Percentiles rank a stretch among this genome's conserved stretches.
These are phyloP conservation scores for Phyllostomus hastatus DNA, from an alignment of 2,113 vertebrate genomes.

Conservation along the genomic window DNA sequence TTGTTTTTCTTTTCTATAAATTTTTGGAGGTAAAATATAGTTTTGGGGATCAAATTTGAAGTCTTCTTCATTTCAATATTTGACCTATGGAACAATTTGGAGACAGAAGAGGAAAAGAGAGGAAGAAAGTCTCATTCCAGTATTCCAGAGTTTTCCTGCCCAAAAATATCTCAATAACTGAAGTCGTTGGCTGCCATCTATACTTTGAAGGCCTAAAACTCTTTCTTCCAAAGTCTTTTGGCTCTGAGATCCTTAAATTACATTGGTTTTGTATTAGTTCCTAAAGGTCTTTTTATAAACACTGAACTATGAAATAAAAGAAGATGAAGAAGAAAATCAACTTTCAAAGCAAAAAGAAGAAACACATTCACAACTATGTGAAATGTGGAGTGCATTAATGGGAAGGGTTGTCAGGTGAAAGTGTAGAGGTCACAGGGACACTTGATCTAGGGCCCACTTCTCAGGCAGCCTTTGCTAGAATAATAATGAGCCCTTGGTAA, in stretches of 20 bases:
- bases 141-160: constrained; percentile 42
- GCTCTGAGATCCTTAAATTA: constrained; percentile 52
- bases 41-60: constrained; percentile 36
- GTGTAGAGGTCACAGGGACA: not conserved
- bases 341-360: constrained; percentile 39
- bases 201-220: constrained; percentile 26
- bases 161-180: constrained; percentile 56
- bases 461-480: not conserved
- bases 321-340: constrained; percentile 1
- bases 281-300: constrained; percentile 56
- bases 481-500: not conserved
- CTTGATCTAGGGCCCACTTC: not conserved
- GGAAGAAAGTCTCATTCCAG: not conserved
- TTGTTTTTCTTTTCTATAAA: constrained; percentile 50
- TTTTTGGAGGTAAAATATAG: constrained; percentile 58
- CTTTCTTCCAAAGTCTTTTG: constrained; percentile 56
- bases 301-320: constrained; percentile 50
- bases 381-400: not conserved
- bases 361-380: not conserved
- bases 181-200: constrained; percentile 35
- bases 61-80: constrained; percentile 26
- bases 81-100: constrained; percentile 39
- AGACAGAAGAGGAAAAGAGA: constrained; percentile 11
- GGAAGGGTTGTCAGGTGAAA: not conserved
- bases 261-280: constrained; percentile 55